phyloP scores from a whole-genome alignment of 2,888 invertebrate genomes.

The Lithophane semibrunnea region DNA sequence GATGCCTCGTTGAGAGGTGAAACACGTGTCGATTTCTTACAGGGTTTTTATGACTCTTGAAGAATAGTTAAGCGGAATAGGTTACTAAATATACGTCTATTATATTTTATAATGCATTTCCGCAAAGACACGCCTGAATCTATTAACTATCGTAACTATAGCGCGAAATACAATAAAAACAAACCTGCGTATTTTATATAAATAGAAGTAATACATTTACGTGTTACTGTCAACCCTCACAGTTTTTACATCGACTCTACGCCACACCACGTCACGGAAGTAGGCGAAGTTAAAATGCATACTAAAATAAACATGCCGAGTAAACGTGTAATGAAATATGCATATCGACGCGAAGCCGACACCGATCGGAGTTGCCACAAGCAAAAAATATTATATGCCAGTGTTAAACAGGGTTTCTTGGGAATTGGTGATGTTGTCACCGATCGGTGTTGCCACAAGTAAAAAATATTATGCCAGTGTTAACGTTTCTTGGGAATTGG shows the following conservation, averaged over 20 bases:
- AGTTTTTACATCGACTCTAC: constrained; percentile 25
- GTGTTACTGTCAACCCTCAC: background rate
- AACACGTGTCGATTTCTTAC: too few species aligned
- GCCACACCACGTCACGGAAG: constrained; percentile 26
- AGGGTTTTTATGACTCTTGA: too few species aligned
- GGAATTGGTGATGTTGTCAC: constrained; percentile 29
- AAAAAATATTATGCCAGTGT: constrained; percentile 44
- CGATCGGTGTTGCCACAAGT: constrained; percentile 38
- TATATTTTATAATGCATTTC: too few species aligned
- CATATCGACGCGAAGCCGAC: constrained; percentile 51
- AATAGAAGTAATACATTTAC: background rate
- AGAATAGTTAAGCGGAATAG: too few species aligned
- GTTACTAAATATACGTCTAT: too few species aligned
- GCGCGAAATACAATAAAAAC: too few species aligned
- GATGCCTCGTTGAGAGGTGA: too few species aligned
- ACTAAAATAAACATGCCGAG: constrained; percentile 60
- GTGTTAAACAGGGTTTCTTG: constrained; percentile 36
- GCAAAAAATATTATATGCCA: constrained; percentile 45
- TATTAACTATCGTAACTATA: too few species aligned
- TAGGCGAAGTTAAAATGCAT: constrained; percentile 57
- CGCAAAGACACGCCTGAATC: too few species aligned
- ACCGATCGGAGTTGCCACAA: constrained; percentile 37
- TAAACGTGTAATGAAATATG: constrained; percentile 63
- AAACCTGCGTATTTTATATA: too few species aligned
- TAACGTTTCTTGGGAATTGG: constrained; percentile 31